Evolutionary conservation across 1,140 invertebrate species (phyloP).

Genomic region (Formica selysi): DNA sequence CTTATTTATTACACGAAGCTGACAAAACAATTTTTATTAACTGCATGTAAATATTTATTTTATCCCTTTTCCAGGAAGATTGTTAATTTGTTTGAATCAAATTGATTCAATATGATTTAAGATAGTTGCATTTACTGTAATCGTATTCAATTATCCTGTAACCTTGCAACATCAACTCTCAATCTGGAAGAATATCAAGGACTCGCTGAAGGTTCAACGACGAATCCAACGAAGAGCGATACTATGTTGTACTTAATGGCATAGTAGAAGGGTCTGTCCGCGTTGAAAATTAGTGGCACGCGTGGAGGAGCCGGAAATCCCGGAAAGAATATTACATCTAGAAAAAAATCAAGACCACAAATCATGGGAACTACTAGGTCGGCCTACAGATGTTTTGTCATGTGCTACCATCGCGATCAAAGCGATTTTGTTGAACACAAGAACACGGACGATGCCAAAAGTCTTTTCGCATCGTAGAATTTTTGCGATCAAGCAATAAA

Average conservation of each 20-base stretch:
- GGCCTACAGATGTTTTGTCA: background rate
- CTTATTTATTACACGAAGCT: background rate
- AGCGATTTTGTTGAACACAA: constrained; percentile 24
- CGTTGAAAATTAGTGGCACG: constrained; percentile 7
- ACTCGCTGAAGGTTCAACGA: background rate
- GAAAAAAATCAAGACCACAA: constrained; percentile 33
- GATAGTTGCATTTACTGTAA: background rate
- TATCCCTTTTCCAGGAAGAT: background rate
- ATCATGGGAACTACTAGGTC: background rate
- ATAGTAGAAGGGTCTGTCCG: constrained; percentile 60
- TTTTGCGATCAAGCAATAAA: background rate
- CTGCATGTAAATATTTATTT: background rate
- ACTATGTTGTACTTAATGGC: constrained; percentile 24
- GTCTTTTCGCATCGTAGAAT: background rate
- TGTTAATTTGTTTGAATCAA: background rate
- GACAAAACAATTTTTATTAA: background rate
- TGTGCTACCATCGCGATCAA: background rate
- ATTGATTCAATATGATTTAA: background rate
- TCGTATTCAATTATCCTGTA: background rate
- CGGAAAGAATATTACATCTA: background rate
- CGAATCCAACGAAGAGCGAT: constrained; percentile 22
- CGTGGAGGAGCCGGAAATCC: background rate
- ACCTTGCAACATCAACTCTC: background rate
- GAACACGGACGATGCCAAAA: background rate
- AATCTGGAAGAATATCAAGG: constrained; percentile 14